Conservation (phyloP, 2,888 invertebrate genomes). For the Nyleta sp. region DNA sequence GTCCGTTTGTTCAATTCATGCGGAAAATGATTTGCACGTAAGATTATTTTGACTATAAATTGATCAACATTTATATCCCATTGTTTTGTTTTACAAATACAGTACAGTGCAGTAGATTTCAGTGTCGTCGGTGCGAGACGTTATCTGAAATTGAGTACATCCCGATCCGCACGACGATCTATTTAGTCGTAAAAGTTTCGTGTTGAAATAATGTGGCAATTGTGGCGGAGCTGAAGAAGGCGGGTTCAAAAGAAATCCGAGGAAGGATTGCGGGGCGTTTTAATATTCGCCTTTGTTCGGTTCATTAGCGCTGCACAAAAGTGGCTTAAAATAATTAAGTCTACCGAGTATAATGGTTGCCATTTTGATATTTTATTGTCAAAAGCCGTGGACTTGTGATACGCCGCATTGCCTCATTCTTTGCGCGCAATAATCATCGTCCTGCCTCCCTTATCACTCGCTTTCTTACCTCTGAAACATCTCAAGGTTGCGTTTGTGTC, state of each 20-base stretch:
- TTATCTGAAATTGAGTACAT: background rate
- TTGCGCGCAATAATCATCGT: slow-evolving; percentile 63
- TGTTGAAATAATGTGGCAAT: slow-evolving; percentile 46
- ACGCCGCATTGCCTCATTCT: no score
- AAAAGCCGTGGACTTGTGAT: slow-evolving; percentile 72
- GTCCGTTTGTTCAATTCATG: no score
- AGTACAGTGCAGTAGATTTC: no score
- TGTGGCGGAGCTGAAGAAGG: slow-evolving; percentile 24
- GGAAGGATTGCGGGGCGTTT: slow-evolving; percentile 69
- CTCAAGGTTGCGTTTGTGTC: slow-evolving; percentile 30
- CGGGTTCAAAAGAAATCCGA: slow-evolving; percentile 35
- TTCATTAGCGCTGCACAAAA: slow-evolving; percentile 80
- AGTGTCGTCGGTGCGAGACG: background rate
- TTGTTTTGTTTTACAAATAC: no score
- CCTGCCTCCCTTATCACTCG: slow-evolving; percentile 27
- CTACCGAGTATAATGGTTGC: slow-evolving; percentile 76
- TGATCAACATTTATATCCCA: no score
- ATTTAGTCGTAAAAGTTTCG: slow-evolving; percentile 29
- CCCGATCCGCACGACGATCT: slow-evolving; percentile 4
- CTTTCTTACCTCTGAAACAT: slow-evolving; percentile 33
- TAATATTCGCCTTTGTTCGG: slow-evolving; percentile 77
- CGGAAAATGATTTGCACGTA: no score
- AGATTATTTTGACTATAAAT: no score
- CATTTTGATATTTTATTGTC: slow-evolving; percentile 79
- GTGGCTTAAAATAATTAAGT: slow-evolving; percentile 81